Conservation (phyloP, 2,888 invertebrate genomes). For the Eupithecia centaureata region DNA sequence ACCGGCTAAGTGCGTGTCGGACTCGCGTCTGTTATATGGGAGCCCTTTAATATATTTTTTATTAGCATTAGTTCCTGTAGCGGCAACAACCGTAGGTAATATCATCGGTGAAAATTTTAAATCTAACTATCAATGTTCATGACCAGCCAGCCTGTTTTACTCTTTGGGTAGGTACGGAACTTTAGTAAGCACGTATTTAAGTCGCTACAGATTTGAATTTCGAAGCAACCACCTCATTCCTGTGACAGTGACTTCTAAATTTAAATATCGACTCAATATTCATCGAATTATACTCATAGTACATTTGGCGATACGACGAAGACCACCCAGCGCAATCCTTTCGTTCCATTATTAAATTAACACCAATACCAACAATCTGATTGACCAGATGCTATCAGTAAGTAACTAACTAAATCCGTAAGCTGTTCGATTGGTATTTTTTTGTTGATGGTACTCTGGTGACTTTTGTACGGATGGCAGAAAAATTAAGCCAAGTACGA, state of each 20-base stretch:
- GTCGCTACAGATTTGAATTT: too few species aligned
- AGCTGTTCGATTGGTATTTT: slow-evolving; percentile 62
- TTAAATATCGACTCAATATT: background rate
- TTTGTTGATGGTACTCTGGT: slow-evolving; percentile 62
- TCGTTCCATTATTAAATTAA: slow-evolving; percentile 47
- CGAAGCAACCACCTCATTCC: background rate
- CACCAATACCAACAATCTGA: slow-evolving; percentile 47
- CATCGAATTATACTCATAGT: background rate
- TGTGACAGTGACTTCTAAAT: too few species aligned
- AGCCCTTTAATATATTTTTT: too few species aligned
- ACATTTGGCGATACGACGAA: slow-evolving; percentile 41
- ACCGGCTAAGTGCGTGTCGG: too few species aligned
- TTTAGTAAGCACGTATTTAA: too few species aligned
- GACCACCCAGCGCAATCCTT: slow-evolving; percentile 53
- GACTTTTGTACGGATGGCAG: slow-evolving; percentile 50
- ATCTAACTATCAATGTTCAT: too few species aligned
- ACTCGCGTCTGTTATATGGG: too few species aligned
- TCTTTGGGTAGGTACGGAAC: too few species aligned
- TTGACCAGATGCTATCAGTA: slow-evolving; percentile 60
- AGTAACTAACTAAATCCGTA: slow-evolving; percentile 66
- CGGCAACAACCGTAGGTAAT: too few species aligned
- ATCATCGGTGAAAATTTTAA: too few species aligned
- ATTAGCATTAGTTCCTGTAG: too few species aligned
- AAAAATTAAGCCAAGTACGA: slow-evolving; percentile 22
- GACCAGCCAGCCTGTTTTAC: too few species aligned